A percentile compares a stretch with the other conserved stretches of the same genome.
Conservation (phyloP, 35 echinoderm and acorn worm genomes). For the Strongylocentrotus purpuratus region DNA sequence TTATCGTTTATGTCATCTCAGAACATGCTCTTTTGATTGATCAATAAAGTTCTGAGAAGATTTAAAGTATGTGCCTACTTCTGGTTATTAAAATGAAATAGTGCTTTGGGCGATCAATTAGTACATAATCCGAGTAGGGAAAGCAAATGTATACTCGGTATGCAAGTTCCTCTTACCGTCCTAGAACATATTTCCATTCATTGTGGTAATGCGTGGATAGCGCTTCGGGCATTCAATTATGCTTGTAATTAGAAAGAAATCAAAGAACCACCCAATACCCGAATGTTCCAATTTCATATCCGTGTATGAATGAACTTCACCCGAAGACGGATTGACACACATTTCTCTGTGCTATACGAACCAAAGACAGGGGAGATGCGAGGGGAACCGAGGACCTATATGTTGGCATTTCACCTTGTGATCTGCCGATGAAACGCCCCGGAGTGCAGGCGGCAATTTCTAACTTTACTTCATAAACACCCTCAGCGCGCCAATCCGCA, state of each 20-base stretch:
- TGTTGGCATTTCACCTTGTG: neutral
- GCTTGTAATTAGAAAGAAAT: neutral
- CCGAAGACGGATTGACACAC: neutral
- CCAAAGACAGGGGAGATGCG: neutral
- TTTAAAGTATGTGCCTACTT: no score
- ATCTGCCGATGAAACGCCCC: neutral
- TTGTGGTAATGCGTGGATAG: neutral
- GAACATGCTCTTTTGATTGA: no score
- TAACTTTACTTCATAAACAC: neutral
- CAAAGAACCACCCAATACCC: neutral
- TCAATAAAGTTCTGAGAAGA: no score
- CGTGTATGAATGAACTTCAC: neutral
- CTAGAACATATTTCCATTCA: no score
- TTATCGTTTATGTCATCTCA: no score
- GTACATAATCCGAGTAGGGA: no score
- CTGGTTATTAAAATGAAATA: no score
- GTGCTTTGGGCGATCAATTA: no score
- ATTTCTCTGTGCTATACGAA: neutral
- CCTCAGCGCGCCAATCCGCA: neutral
- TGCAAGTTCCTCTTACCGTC: no score
- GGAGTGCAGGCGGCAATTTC: neutral
- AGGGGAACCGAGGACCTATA: neutral
- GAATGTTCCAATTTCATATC: neutral
- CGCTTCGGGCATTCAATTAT: neutral
- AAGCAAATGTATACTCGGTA: no score